A percentile compares a stretch with the other conserved stretches of the same genome.
Evolutionary conservation across 2,797 vertebrate species (phyloP).

Genomic region (Sphenopsis melanotis): DNA sequence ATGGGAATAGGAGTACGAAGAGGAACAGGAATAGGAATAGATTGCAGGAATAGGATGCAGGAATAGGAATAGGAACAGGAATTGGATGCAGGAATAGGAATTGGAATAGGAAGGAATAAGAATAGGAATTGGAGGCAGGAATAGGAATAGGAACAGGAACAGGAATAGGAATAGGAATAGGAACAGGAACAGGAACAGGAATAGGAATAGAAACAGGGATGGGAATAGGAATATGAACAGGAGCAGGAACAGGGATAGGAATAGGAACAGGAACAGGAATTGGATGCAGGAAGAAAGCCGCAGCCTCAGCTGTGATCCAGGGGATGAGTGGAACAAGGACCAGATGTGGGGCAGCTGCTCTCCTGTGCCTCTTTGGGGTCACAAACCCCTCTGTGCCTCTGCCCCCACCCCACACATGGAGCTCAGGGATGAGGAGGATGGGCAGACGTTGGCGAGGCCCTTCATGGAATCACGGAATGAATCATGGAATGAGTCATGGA

Average conservation of each 20-base stretch:
- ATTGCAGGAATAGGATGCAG: no score
- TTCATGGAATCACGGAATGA: neutral
- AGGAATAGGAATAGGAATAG: no score
- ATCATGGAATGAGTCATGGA: neutral
- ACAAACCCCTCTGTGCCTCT: neutral
- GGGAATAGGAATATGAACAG: no score
- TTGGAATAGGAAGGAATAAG: no score
- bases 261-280: accelerated
- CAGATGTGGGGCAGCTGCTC: neutral
- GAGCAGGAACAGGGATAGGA: no score
- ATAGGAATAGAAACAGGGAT: neutral
- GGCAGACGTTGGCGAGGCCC: neutral
- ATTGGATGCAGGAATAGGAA: no score
- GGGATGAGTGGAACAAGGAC: neutral
- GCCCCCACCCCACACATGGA: neutral
- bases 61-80: neutral
- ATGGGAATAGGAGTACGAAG: no score
- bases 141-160: no score
- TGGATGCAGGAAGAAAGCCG: neutral
- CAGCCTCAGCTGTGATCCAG: accelerated
- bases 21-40: no score
- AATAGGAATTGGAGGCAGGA: no score
- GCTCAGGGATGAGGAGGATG: neutral
- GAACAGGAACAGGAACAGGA: neutral
- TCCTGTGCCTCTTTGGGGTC: neutral